phyloP scores from a whole-genome alignment of 1,140 invertebrate genomes.

The Bursaphelenchus mucronatus region DNA sequence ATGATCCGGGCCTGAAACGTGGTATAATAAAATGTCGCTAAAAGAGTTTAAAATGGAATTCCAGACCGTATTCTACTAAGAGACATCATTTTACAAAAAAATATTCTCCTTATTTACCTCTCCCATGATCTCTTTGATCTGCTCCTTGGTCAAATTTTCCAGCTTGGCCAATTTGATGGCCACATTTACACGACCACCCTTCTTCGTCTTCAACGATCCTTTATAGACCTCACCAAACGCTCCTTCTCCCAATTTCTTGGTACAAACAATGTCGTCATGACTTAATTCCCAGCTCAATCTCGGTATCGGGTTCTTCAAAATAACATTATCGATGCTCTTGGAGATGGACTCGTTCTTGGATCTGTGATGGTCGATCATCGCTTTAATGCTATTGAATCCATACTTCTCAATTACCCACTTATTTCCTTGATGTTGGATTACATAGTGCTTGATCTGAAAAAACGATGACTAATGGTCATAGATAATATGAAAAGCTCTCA shows the following conservation, averaged over 20 bases:
- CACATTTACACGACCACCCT: conserved; percentile 21
- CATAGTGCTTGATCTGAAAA: conserved; percentile 29
- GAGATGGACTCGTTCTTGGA: background rate
- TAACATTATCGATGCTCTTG: too few relatives aligned
- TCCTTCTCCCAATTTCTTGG: conserved; percentile 42
- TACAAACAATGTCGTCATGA: conserved; percentile 28
- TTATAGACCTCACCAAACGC: conserved; percentile 37
- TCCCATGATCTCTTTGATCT: conserved; percentile 27
- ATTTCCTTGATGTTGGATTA: background rate
- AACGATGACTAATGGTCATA: background rate
- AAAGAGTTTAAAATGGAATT: too few relatives aligned
- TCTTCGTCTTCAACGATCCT: conserved; percentile 24
- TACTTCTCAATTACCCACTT: conserved; percentile 17
- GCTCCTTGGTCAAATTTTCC: conserved; percentile 26
- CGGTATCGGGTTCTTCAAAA: conserved; percentile 20
- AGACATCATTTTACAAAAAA: background rate
- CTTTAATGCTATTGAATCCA: conserved; percentile 15
- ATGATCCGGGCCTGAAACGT: conserved; percentile 19
- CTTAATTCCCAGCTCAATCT: conserved; percentile 37
- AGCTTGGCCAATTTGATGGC: conserved; percentile 39
- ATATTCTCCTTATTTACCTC: conserved; percentile 6
- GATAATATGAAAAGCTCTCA: background rate
- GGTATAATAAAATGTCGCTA: background rate
- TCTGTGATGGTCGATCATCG: conserved; percentile 28
- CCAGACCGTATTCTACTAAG: too few relatives aligned